Evolutionary conservation across 2,888 invertebrate species (phyloP).

Genomic region (Cotesia congregata): DNA sequence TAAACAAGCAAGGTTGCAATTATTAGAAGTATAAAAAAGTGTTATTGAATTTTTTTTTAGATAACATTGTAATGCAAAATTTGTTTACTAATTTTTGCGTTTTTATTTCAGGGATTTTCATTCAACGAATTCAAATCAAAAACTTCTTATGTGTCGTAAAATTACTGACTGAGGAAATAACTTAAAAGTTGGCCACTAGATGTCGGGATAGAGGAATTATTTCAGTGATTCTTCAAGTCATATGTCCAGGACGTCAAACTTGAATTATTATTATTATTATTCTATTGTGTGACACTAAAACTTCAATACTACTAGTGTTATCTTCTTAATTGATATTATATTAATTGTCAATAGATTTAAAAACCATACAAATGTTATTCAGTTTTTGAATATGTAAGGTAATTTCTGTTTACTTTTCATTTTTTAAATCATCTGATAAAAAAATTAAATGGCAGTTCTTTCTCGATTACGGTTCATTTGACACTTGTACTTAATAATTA

Average conservation of each 20-base stretch:
- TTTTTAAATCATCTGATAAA: not conserved
- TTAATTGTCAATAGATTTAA: not conserved
- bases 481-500: not conserved
- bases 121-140: no score
- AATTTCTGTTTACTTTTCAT: not conserved
- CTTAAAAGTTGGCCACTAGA: not conserved
- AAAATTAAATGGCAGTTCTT: conserved; percentile 20
- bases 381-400: not conserved
- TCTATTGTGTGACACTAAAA: not conserved
- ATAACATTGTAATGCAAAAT: no score
- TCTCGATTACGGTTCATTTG: conserved; percentile 15
- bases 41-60: no score
- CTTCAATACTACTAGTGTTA: not conserved
- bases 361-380: not conserved
- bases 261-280: not conserved
- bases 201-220: not conserved
- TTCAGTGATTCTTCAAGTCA: not conserved
- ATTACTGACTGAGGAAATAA: not conserved
- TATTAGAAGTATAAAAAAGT: no score
- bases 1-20: no score
- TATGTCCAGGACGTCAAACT: not conserved
- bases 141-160: not conserved
- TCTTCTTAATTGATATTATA: not conserved
- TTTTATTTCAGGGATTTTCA: no score
- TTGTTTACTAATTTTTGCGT: no score